A percentile compares a stretch with the other conserved stretches of the same genome.
phyloP scores from a whole-genome alignment of 2,797 vertebrate genomes.

The Xenops minutus region DNA sequence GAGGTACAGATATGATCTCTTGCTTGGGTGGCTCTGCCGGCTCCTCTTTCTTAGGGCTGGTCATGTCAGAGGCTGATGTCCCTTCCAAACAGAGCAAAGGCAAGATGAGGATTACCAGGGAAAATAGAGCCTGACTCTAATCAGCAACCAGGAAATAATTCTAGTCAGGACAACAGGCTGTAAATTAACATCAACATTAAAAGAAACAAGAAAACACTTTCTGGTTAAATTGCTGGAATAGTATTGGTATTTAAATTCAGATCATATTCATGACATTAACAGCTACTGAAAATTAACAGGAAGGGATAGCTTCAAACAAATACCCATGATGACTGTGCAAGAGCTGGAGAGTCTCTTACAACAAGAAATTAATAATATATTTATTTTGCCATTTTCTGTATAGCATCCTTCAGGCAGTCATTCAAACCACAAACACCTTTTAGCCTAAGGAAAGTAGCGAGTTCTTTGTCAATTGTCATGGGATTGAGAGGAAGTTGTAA shows the following conservation, averaged over 20 bases:
- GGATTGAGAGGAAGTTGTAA: too few relatives aligned
- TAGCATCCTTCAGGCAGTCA: background rate
- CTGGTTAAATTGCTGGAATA: background rate
- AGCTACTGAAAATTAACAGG: background rate
- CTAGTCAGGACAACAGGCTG: background rate
- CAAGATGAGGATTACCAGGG: background rate
- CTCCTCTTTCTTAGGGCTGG: background rate
- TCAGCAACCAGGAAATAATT: background rate
- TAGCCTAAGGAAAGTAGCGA: background rate
- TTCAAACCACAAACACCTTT: background rate
- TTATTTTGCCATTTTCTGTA: background rate
- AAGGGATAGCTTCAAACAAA: background rate
- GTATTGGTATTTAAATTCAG: background rate
- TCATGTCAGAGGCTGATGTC: constrained; percentile 1
- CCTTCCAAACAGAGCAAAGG: constrained; percentile 54
- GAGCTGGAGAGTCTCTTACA: background rate
- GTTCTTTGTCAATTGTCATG: too few relatives aligned
- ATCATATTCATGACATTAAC: background rate
- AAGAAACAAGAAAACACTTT: background rate
- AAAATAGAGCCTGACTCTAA: background rate
- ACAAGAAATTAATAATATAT: background rate
- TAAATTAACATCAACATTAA: background rate
- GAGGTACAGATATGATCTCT: background rate
- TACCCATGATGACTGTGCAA: background rate
- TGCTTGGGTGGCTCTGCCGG: background rate